A percentile compares a stretch with the other conserved stretches of the same genome.
phyloP scores from a whole-genome alignment of 2,113 vertebrate species.

The Xiphophorus maculatus region DNA sequence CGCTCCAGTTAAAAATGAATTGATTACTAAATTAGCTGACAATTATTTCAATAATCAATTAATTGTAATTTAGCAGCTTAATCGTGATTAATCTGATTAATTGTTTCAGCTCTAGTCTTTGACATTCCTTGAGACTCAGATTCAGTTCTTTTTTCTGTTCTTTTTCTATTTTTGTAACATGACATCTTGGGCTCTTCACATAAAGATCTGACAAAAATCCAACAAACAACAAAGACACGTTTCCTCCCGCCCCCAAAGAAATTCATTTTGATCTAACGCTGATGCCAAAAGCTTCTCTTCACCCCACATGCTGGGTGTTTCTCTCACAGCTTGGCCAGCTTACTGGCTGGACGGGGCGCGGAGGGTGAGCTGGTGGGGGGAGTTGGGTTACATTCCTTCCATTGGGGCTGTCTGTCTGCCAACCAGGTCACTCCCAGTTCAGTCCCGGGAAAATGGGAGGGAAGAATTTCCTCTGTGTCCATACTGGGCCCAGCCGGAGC shows the following conservation, averaged over 20 bases:
- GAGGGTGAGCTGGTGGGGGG: slow-evolving; percentile 52
- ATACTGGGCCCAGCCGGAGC: slow-evolving; percentile 54
- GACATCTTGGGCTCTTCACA: neutral
- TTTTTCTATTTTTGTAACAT: neutral
- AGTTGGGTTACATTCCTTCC: slow-evolving; percentile 84
- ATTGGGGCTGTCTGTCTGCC: slow-evolving; percentile 68
- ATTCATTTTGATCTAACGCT: neutral
- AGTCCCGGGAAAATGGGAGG: slow-evolving; percentile 79
- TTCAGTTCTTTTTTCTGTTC: neutral
- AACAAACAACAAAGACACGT: neutral
- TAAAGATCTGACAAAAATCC: neutral
- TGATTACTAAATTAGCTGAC: too few relatives aligned
- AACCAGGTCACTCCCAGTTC: slow-evolving; percentile 85
- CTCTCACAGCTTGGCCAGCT: slow-evolving; percentile 53
- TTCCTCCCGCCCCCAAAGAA: too few relatives aligned
- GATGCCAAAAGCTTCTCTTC: slow-evolving; percentile 3
- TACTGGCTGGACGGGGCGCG: slow-evolving; percentile 45
- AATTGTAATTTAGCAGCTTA: too few relatives aligned
- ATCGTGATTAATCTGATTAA: too few relatives aligned
- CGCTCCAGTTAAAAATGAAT: too few relatives aligned
- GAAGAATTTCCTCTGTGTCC: slow-evolving; percentile 74
- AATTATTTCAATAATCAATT: too few relatives aligned
- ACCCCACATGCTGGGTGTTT: slow-evolving; percentile 11
- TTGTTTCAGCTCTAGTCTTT: too few relatives aligned
- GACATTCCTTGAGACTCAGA: neutral